Percentiles rank a stretch among this genome's conserved stretches.
phyloP scores from a whole-genome alignment of 2,797 vertebrate species.

The Hemitrygon akajei region DNA sequence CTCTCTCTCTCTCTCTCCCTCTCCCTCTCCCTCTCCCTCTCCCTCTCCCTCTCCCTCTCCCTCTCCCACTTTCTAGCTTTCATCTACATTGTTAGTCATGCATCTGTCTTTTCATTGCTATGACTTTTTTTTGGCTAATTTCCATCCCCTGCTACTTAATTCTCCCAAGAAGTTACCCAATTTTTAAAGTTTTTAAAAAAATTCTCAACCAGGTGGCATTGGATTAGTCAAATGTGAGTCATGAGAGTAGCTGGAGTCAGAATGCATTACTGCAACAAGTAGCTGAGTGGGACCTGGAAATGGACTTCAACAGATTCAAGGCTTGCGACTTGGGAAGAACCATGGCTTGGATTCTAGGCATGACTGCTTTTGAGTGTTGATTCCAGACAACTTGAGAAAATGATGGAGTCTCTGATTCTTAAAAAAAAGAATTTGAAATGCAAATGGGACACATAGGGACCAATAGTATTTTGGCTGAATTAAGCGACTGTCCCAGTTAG shows the following conservation, averaged over 20 bases:
- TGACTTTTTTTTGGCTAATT: not conserved
- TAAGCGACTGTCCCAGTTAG: no score
- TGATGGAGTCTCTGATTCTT: not conserved
- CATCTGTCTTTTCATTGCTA: not conserved
- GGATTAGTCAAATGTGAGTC: not conserved
- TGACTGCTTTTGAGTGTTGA: not conserved
- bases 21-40: not conserved
- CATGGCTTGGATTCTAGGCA: not conserved
- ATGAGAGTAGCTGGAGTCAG: not conserved
- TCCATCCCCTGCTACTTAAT: not conserved
- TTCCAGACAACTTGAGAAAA: not conserved
- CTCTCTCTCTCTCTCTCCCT: not conserved
- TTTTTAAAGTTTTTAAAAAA: not conserved
- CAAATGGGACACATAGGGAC: no score
- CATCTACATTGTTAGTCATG: not conserved
- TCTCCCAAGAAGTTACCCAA: not conserved
- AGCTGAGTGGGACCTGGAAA: not conserved
- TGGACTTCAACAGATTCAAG: not conserved
- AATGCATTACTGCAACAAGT: not conserved
- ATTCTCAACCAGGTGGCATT: not conserved
- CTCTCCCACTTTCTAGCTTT: no score
- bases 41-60: not conserved
- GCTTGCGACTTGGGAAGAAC: not conserved
- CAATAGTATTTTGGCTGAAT: no score
- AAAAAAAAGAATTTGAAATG: not conserved